These are phyloP conservation scores for Camponotus fellah DNA, from an alignment of 2,888 invertebrate species.

Conservation along the genomic window DNA sequence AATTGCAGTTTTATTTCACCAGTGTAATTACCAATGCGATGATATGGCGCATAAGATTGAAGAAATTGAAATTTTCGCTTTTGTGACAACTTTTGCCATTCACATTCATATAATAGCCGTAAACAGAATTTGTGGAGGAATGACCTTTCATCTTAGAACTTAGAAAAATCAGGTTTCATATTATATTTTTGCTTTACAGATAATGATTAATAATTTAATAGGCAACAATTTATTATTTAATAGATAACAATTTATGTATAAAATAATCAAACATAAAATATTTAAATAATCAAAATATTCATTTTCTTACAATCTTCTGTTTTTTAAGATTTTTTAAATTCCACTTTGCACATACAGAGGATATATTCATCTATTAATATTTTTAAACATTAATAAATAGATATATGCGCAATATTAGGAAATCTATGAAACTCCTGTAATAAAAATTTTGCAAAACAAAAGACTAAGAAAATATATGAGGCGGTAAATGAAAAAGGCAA, in stretches of 20 bases:
- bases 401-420: neutral
- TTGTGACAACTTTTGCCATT: constrained; percentile 12
- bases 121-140: neutral
- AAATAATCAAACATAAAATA: no score
- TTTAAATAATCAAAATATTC: neutral
- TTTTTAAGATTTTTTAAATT: neutral
- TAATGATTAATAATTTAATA: no score
- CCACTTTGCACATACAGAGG: neutral
- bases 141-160: neutral
- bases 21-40: constrained; percentile 28
- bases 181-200: neutral
- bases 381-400: constrained; percentile 1
- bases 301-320: neutral
- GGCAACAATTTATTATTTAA: no score
- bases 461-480: neutral
- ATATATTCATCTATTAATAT: neutral
- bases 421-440: constrained; percentile 2
- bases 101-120: neutral
- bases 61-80: constrained; percentile 9
- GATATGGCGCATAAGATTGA: neutral
- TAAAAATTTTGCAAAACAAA: neutral
- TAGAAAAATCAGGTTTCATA: neutral
- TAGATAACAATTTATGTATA: no score
- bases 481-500: neutral
- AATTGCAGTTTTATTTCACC: constrained; percentile 45